A percentile compares a stretch with the other conserved stretches of the same genome.
These are phyloP conservation scores for Micrastur ruficollis DNA, from an alignment of 2,797 vertebrate genomes.

Conservation along the genomic window DNA sequence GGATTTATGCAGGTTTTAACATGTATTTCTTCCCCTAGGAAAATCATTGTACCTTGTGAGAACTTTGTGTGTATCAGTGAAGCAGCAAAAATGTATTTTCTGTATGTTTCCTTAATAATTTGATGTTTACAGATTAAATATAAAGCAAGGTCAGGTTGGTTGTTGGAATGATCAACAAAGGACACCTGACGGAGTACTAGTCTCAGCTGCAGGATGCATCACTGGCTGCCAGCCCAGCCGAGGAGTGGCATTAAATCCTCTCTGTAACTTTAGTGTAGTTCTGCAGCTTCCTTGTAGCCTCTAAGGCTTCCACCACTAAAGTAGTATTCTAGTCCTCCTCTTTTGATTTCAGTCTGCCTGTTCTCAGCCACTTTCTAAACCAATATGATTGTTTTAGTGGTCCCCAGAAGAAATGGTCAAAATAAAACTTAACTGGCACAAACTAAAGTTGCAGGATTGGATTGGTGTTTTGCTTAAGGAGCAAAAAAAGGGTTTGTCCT, in stretches of 20 bases:
- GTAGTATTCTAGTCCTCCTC: background rate
- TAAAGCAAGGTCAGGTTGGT: background rate
- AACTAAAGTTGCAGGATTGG: background rate
- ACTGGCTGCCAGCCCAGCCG: background rate
- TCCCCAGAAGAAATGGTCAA: background rate
- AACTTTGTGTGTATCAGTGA: background rate
- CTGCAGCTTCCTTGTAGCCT: background rate
- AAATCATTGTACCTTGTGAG: background rate
- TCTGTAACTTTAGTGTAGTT: background rate
- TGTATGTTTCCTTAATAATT: background rate
- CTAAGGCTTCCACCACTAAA: background rate
- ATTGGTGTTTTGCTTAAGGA: background rate
- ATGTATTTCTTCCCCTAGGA: background rate
- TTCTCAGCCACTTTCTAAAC: background rate
- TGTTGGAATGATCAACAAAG: background rate
- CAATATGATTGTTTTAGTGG: background rate
- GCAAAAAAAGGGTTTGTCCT: background rate
- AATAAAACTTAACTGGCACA: background rate
- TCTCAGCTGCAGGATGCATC: background rate
- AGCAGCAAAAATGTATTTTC: background rate
- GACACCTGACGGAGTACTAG: background rate
- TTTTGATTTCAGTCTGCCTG: background rate
- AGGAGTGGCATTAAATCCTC: background rate
- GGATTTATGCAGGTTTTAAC: background rate
- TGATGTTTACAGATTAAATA: background rate